Evolutionary conservation across 2,797 vertebrate genomes (phyloP).

Genomic region (Coccyzus lansbergi): DNA sequence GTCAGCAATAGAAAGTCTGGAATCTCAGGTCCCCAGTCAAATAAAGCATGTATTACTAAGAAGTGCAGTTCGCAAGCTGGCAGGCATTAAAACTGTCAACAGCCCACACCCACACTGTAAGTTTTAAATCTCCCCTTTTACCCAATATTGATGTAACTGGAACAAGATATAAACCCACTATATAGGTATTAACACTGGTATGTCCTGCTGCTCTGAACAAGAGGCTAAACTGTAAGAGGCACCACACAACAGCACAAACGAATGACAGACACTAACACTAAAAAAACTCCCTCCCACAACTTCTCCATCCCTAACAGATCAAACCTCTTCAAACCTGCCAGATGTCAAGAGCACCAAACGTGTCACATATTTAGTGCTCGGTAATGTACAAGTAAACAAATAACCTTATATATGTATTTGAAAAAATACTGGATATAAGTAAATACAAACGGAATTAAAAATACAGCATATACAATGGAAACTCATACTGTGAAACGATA

Average conservation of each 20-base stretch:
- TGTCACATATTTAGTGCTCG: rapidly evolving
- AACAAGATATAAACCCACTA: not conserved
- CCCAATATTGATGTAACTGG: not conserved
- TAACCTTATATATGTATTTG: not conserved
- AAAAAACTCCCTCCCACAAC: not conserved
- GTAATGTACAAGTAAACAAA: not conserved
- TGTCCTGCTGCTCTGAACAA: not conserved
- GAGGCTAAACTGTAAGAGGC: not conserved
- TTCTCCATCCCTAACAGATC: not conserved
- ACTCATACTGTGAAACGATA: not conserved
- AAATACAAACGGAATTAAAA: not conserved
- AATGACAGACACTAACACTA: not conserved
- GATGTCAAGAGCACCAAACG: not conserved
- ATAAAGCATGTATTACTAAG: not conserved
- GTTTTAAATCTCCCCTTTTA: not conserved
- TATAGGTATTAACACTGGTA: not conserved
- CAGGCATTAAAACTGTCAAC: not conserved
- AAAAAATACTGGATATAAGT: not conserved
- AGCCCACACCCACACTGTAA: not conserved
- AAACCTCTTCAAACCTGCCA: not conserved
- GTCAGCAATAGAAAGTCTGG: not conserved
- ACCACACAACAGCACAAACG: not conserved
- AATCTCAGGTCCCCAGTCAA: not conserved
- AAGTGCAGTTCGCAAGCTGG: not conserved
- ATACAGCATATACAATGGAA: not conserved